A percentile compares a stretch with the other conserved stretches of the same genome.
phyloP scores from a whole-genome alignment of 2,888 invertebrate genomes.

The Drosophila mulleri region DNA sequence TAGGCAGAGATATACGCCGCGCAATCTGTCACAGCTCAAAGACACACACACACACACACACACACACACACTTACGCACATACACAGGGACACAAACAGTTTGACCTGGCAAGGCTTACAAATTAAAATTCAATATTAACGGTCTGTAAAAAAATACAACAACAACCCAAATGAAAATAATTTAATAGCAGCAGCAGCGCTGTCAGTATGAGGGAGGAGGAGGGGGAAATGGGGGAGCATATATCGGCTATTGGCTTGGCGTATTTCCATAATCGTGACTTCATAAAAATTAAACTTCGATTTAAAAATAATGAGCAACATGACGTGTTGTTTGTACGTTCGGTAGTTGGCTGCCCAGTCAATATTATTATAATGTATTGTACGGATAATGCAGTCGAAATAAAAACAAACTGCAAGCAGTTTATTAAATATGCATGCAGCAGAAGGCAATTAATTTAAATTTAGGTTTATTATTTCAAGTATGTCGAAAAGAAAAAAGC shows the following conservation, averaged over 20 bases:
- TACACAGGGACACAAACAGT: constrained; percentile 42
- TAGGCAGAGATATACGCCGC: constrained; percentile 35
- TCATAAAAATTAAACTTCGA: constrained; percentile 83
- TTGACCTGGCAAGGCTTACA: constrained; percentile 68
- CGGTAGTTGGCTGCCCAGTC: constrained; percentile 5
- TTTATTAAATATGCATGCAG: constrained; percentile 30
- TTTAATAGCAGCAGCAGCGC: constrained; percentile 44
- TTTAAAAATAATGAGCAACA: constrained; percentile 80
- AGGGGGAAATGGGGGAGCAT: not conserved
- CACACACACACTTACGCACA: not conserved
- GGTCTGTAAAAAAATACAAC: constrained; percentile 45
- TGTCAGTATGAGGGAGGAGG: not conserved
- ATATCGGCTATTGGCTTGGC: constrained; percentile 40
- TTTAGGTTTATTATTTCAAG: constrained; percentile 27
- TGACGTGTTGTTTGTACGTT: constrained; percentile 54
- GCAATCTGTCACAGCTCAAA: constrained; percentile 76
- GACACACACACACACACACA: constrained; percentile 45
- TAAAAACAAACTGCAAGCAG: constrained; percentile 14
- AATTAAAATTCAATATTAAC: constrained; percentile 84
- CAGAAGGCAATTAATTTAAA: constrained; percentile 40
- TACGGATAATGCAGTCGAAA: constrained; percentile 47
- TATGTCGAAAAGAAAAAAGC: not conserved
- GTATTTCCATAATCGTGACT: constrained; percentile 84
- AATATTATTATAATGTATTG: constrained; percentile 44
- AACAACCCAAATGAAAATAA: constrained; percentile 54